Evolutionary conservation across 2,888 invertebrate genomes (phyloP).

Genomic region (Bimastos eiseni): DNA sequence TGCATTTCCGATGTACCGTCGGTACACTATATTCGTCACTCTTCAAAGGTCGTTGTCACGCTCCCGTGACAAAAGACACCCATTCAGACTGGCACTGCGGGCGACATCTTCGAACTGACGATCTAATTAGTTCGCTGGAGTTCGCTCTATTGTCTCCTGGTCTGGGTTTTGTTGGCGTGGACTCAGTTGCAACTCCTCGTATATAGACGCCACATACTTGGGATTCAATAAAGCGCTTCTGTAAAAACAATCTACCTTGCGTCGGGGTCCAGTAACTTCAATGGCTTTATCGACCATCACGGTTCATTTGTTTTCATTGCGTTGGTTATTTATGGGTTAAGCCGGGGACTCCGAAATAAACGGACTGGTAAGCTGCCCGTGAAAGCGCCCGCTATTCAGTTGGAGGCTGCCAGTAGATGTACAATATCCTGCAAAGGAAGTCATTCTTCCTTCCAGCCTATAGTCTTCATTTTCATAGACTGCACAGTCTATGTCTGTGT

Average conservation of each 20-base stretch:
- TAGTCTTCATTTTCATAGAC: too few species aligned
- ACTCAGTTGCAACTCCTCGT: neutral
- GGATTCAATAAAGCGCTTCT: neutral
- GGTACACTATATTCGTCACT: neutral
- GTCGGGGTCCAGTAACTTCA: neutral
- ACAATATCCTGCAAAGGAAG: too few species aligned
- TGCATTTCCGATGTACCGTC: neutral
- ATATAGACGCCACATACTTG: constrained; percentile 1
- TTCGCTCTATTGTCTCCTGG: neutral
- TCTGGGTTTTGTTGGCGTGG: neutral
- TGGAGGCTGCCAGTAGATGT: too few species aligned
- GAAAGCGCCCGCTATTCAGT: too few species aligned
- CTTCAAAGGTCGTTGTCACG: neutral
- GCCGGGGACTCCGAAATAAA: too few species aligned
- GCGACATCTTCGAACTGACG: constrained; percentile 13
- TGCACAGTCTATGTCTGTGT: too few species aligned
- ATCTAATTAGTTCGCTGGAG: constrained; percentile 1
- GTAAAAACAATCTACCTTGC: neutral
- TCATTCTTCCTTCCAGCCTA: too few species aligned
- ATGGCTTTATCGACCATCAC: constrained; percentile 13
- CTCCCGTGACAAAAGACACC: neutral
- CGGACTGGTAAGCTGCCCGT: too few species aligned
- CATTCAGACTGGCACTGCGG: neutral
- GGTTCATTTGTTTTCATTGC: neutral
- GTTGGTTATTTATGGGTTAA: neutral